Conservation (phyloP, 2,797 vertebrate genomes). For the Silurus aristotelis region DNA sequence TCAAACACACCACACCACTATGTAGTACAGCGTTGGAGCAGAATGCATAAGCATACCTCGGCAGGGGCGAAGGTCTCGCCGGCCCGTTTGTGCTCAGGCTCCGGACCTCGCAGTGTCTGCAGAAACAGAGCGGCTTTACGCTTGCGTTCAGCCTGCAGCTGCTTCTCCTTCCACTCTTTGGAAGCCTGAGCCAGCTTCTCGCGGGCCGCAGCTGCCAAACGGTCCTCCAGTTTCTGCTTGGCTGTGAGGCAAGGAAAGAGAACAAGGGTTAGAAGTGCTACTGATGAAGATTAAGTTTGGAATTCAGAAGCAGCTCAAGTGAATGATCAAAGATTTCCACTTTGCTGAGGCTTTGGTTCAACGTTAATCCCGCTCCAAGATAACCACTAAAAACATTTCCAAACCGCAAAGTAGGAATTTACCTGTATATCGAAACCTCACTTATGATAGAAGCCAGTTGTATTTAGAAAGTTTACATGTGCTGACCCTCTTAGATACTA, state of each 20-base stretch:
- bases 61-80: slow-evolving; percentile 74
- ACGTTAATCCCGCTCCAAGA: not conserved
- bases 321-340: not conserved
- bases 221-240: slow-evolving; percentile 96
- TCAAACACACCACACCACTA: not conserved
- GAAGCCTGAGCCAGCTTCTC: slow-evolving; percentile 97
- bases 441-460: not conserved
- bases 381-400: not conserved
- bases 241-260: slow-evolving; percentile 69
- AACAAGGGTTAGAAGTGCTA: slow-evolving; percentile 1
- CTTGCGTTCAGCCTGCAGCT: slow-evolving; percentile 95
- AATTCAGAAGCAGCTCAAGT: not conserved
- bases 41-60: slow-evolving; percentile 64
- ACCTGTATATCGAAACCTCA: not conserved
- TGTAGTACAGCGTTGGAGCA: not conserved
- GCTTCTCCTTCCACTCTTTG: slow-evolving; percentile 98
- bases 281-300: not conserved
- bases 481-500: not conserved
- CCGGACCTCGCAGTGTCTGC: slow-evolving; percentile 88
- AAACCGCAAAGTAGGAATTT: not conserved
- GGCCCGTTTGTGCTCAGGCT: slow-evolving; percentile 79
- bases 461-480: not conserved
- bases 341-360: not conserved
- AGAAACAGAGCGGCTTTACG: slow-evolving; percentile 94
- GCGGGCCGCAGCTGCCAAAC: slow-evolving; percentile 91